Base-by-base conservation (phyloP, 2,797 vertebrate genomes). In the Rhynchonycteris naso region DNA sequence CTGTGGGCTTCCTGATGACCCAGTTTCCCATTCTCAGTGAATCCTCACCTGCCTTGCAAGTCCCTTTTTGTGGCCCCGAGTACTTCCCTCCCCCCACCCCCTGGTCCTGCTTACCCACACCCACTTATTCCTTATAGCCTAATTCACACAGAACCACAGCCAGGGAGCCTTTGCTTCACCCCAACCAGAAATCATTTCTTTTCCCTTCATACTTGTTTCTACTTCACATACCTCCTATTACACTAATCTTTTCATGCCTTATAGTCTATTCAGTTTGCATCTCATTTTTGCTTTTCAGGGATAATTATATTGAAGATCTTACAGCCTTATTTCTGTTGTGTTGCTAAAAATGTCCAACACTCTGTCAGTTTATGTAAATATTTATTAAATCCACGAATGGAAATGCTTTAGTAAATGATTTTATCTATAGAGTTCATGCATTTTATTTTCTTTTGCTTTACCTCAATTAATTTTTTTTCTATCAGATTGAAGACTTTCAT, bases 391-490 rank as follows among this genome's bases (percentile, higher is more conserved):
- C 19, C 35, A 35, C 35, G 1, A 58, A 66, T 61, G 7, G 69
- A 72, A 89, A 87, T 15, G 2, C 0, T 69, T 83, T 86, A 74
- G 58, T 95, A 47, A 50, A 30, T 75, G 24, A 43, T 89, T 88
- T 79, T 28, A 14, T 38, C 15, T 85, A 21, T 52, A 30, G 21
- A 52, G 4, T 74, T 69, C 1, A 59, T 43, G 7, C 1, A 68
- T 50, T 92, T 94, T 30, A 30, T 69, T 88, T 72, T 82, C n/a
- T 84, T 9, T 90, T 68, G 47, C 10, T 80, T 88, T 71, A 74
- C 47, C 28, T 65, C 7, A 90, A 83, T 14, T 71, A 66, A 43
- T 43, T 43, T 81, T 81, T 59, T 11, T 38, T 35, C 56, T 15
- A 56, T 66, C 2, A 47, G 19, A 79, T 52, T 68, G n/a, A 86